A percentile compares a stretch with the other conserved stretches of the same genome.
Conservation (phyloP, 1,140 invertebrate species). For the Drosophila navojoa region DNA sequence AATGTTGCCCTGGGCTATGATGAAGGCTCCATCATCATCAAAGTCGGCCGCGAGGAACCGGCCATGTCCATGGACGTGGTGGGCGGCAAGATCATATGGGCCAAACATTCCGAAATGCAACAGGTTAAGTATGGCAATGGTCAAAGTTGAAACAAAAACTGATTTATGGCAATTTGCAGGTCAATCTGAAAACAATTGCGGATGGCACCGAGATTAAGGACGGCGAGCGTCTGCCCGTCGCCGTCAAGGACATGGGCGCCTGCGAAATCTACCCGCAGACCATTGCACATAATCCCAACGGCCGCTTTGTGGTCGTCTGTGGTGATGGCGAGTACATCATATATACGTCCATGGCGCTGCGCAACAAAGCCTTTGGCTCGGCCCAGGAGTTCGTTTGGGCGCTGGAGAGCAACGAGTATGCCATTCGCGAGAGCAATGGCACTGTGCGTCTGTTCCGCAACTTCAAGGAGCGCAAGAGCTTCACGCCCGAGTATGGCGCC, state of each 20-base stretch:
- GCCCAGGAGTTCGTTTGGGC: conserved; percentile 99
- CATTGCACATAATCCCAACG: conserved; percentile 99
- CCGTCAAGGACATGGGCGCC: conserved; percentile 99
- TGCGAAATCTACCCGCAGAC: conserved; percentile 99
- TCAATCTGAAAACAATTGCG: conserved; percentile 85
- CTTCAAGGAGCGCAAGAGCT: conserved; percentile 98
- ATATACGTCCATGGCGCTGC: conserved; percentile 99
- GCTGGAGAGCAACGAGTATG: conserved; percentile 97
- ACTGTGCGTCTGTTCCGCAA: conserved; percentile 98
- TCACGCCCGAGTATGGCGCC: conserved; percentile 98
- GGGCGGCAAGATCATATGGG: conserved; percentile 99
- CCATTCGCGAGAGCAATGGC: conserved; percentile 95
- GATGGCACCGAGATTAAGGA: conserved; percentile 91
- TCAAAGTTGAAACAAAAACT: neutral
- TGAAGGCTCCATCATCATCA: conserved; percentile 98
- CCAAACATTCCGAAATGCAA: conserved; percentile 98
- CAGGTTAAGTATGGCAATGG: conserved; percentile 87
- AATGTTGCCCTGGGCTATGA: conserved; percentile 99
- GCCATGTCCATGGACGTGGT: conserved; percentile 99
- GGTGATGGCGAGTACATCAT: conserved; percentile 99
- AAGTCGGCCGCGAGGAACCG: conserved; percentile 98
- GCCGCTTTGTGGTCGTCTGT: conserved; percentile 99
- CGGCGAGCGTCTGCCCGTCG: conserved; percentile 95
- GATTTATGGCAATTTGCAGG: conserved; percentile 63
- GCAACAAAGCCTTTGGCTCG: conserved; percentile 99